Evolutionary conservation across 2,888 invertebrate species (phyloP), one percentile per base, ranked within the genome.

Genomic region (Epistrophella euchroma): DNA sequence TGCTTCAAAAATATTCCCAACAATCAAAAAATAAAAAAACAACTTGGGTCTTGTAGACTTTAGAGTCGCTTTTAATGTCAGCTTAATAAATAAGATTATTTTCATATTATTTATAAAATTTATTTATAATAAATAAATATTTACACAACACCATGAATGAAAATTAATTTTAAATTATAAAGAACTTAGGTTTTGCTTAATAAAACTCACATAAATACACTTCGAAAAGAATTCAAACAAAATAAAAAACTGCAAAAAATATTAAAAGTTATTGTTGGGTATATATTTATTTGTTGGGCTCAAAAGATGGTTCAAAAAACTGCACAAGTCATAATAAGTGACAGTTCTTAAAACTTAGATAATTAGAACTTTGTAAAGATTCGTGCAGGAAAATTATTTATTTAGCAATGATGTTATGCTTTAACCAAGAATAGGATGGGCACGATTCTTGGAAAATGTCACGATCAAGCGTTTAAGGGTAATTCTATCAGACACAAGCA

Each of bases 81-180:
- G 64, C 76, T 77, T 55, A 60, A 17, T 62, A 86, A 50, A 70
- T 52, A 62, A 74, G 66, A 78, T 73, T 81, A 75, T 87, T 88
- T 88, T 83, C 66, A 80, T 75, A 78, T 84, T 70, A 84, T 75
- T 83, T 86, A 84, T 78, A 84, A 75, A 58, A 60, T 73, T 50
- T 40, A 70, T 37, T 62, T 74, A 70, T 80, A 74, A 86, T 68
- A 74, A 86, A 76, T 75, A 87, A 75, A 88, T 87, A 88, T 88
- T 84, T 78, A 88, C 83, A 78, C 87, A 77, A 87, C 77, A 88
- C 87, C 79, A 74, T 52, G 60, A 75, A 66, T 47, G 66, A 50
- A 55, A 60, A 78, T 56, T 77, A 28, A 72, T 68, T 66, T 73
- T 17, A 83, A 80, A 60, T 19, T 37, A 60, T 37, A 58, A 84